phyloP scores from a whole-genome alignment of 2,888 invertebrate species.

The Hymenopus coronatus region DNA sequence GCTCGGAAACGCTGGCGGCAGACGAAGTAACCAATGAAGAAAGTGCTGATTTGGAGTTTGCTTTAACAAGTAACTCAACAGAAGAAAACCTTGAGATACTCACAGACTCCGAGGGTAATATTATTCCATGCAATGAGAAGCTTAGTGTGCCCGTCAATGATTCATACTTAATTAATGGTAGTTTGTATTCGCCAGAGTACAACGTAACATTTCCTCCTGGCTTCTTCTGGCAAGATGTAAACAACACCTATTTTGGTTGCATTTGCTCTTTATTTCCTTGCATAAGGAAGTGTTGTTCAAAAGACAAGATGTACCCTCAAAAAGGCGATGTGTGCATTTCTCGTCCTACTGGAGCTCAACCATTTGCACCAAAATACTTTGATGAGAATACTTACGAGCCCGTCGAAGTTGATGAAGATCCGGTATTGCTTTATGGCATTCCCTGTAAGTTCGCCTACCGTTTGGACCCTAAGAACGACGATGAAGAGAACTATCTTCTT shows the following conservation, averaged over 20 bases:
- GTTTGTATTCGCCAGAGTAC: not conserved
- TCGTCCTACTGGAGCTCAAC: not conserved
- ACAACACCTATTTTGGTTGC: constrained; percentile 39
- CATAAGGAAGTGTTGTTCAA: constrained; percentile 46
- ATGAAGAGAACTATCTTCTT: constrained; percentile 37
- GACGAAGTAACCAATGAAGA: not conserved
- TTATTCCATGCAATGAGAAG: not conserved
- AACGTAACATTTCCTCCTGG: constrained; percentile 12
- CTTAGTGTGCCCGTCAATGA: not conserved
- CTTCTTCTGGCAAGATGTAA: not conserved
- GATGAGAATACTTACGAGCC: not conserved
- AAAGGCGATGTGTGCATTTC: not conserved
- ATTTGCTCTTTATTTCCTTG: constrained; percentile 45
- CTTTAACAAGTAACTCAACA: not conserved
- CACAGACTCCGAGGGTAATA: not conserved
- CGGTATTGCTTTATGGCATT: constrained; percentile 11
- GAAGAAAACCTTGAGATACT: not conserved
- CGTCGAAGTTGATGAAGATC: not conserved
- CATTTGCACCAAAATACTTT: not conserved
- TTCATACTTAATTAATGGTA: not conserved
- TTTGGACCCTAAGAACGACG: constrained; percentile 39
- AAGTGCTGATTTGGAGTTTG: no score
- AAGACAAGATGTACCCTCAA: not conserved
- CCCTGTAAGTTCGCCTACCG: constrained; percentile 35
- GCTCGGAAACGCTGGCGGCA: not conserved